Conservation (phyloP, 2,888 invertebrate genomes). For the Andrena dorsata region DNA sequence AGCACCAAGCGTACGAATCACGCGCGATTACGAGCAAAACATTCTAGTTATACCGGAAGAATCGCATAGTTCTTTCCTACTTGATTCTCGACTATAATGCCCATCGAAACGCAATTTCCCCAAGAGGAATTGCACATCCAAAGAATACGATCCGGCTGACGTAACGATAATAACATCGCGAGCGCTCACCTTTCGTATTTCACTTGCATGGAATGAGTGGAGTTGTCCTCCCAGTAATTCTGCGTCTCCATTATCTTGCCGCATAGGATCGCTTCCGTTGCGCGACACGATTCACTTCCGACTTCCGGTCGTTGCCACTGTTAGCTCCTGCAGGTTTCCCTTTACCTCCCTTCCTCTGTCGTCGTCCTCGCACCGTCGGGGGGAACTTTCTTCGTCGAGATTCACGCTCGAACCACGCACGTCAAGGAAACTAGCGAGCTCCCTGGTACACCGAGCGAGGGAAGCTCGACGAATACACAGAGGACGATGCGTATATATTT, state of each 20-base stretch:
- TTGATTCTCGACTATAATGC: too few species aligned
- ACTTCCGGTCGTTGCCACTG: slow-evolving; percentile 28
- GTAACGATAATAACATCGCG: background rate
- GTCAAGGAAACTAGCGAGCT: background rate
- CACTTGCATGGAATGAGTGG: slow-evolving; percentile 85
- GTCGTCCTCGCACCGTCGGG: slow-evolving; percentile 7
- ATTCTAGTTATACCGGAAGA: too few species aligned
- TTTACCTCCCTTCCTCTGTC: background rate
- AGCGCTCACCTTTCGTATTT: slow-evolving; percentile 86
- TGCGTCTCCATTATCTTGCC: slow-evolving; percentile 85
- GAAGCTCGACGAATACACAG: slow-evolving; percentile 33
- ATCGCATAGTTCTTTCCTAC: too few species aligned
- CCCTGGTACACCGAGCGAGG: slow-evolving; percentile 8
- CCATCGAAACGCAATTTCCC: too few species aligned
- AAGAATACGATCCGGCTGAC: too few species aligned
- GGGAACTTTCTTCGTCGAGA: slow-evolving; percentile 3
- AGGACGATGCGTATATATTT: background rate
- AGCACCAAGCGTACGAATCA: too few species aligned
- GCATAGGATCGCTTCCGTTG: slow-evolving; percentile 77
- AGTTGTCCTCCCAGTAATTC: slow-evolving; percentile 86
- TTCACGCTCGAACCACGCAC: slow-evolving; percentile 31
- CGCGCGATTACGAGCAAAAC: too few species aligned
- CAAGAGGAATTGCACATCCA: too few species aligned
- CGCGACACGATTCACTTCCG: slow-evolving; percentile 61
- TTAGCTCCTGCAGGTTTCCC: background rate